These are phyloP conservation scores for Periplaneta americana DNA, from an alignment of 1,140 invertebrate species.

Conservation along the genomic window DNA sequence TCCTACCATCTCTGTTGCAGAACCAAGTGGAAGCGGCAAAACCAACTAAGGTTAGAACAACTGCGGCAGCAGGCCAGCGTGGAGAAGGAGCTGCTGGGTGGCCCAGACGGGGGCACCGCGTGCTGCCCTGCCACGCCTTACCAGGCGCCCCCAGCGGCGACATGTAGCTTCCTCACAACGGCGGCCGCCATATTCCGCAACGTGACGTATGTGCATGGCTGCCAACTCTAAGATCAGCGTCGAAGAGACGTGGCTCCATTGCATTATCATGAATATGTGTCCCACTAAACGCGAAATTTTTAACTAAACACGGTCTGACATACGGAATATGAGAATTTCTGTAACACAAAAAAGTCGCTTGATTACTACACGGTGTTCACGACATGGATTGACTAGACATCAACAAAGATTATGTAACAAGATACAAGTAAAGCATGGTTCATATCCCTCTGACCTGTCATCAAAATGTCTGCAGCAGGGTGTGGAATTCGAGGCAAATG, in stretches of 20 bases:
- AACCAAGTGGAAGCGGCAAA: constrained; percentile 93
- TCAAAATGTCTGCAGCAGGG: too few species aligned
- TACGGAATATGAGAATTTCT: too few species aligned
- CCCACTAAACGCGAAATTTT: too few species aligned
- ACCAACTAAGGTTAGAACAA: constrained; percentile 79
- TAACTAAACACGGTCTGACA: too few species aligned
- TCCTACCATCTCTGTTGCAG: constrained; percentile 41
- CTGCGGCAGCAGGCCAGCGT: constrained; percentile 69
- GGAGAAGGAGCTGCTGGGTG: constrained; percentile 46
- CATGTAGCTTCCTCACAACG: constrained; percentile 45
- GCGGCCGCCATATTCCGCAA: constrained; percentile 67
- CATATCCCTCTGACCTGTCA: too few species aligned
- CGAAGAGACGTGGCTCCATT: not conserved
- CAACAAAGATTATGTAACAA: too few species aligned
- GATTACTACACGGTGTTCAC: too few species aligned
- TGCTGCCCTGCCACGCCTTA: constrained; percentile 37
- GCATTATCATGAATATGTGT: too few species aligned
- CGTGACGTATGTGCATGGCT: constrained; percentile 66
- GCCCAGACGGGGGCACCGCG: constrained; percentile 24
- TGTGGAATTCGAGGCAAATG: too few species aligned
- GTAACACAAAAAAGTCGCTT: too few species aligned
- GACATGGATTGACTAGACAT: too few species aligned
- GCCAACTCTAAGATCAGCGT: constrained; percentile 48
- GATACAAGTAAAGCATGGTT: too few species aligned
- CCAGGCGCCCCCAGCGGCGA: constrained; percentile 37